Conservation (phyloP, 1,140 invertebrate genomes). For the Caerostris darwini region DNA sequence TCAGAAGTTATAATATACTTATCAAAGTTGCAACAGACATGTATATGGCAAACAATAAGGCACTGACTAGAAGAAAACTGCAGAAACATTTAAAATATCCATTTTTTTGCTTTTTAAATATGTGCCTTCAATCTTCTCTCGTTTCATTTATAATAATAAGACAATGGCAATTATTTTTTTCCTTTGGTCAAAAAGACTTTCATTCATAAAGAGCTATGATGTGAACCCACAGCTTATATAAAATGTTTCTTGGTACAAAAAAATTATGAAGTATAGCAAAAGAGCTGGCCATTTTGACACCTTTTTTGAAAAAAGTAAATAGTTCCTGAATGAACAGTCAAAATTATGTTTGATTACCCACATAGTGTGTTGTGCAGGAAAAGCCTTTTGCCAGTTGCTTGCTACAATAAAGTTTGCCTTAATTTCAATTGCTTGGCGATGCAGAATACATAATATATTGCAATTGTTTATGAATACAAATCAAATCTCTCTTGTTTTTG, state of each 20-base stretch:
- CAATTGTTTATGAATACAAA: not conserved
- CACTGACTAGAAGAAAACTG: constrained; percentile 61
- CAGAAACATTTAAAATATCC: not conserved
- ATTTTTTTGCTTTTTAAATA: not conserved
- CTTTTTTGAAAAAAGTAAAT: not conserved
- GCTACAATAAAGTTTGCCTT: too few species aligned
- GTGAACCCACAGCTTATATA: not conserved
- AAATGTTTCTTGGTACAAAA: not conserved
- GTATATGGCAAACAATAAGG: constrained; percentile 60
- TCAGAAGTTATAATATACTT: not conserved
- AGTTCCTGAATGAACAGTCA: not conserved
- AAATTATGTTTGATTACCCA: not conserved
- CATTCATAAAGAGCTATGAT: not conserved
- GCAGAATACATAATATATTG: not conserved
- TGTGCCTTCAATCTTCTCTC: not conserved
- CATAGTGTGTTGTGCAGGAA: not conserved
- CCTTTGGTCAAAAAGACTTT: not conserved
- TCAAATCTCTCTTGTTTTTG: not conserved
- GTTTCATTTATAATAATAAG: not conserved
- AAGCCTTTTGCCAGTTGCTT: not conserved
- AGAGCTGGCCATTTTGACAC: not conserved
- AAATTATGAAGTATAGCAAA: not conserved
- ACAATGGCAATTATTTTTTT: not conserved
- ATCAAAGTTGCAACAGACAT: constrained; percentile 21
- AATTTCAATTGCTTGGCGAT: too few species aligned